phyloP scores from a whole-genome alignment of 2,888 invertebrate genomes.

The Megamerina dolium region DNA sequence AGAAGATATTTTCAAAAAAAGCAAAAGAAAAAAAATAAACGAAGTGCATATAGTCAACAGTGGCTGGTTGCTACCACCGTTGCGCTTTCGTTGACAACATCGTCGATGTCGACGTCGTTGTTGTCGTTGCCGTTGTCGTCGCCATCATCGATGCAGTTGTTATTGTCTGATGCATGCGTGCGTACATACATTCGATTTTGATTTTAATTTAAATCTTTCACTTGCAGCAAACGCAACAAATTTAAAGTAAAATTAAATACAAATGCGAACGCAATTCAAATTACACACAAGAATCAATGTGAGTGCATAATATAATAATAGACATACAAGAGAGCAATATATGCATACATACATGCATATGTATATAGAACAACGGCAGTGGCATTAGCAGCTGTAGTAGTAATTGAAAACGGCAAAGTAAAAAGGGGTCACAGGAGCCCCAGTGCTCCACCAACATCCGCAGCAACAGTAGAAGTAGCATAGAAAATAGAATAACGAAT shows the following conservation, averaged over 20 bases:
- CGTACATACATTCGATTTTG: too few relatives aligned
- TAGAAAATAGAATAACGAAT: conserved; percentile 7
- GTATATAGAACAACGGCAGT: not conserved
- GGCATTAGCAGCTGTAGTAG: too few relatives aligned
- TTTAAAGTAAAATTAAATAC: conserved; percentile 6
- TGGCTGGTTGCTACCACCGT: not conserved
- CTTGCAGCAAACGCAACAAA: not conserved
- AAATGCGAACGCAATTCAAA: conserved; percentile 4
- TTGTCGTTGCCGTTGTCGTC: too few relatives aligned
- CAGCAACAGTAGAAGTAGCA: conserved; percentile 10
- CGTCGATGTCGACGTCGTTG: too few relatives aligned
- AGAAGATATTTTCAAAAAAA: too few relatives aligned
- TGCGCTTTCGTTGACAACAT: not conserved
- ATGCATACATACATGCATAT: not conserved
- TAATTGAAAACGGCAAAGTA: not conserved
- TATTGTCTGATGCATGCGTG: too few relatives aligned
- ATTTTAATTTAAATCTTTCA: too few relatives aligned
- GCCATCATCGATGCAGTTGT: too few relatives aligned
- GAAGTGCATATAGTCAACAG: not conserved
- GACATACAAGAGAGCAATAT: not conserved
- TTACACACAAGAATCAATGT: conserved; percentile 7
- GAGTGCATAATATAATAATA: not conserved
- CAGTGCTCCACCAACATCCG: conserved; percentile 15
- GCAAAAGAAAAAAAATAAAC: too few relatives aligned
- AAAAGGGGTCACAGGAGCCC: conserved; percentile 23